Evolutionary conservation across 2,797 vertebrate species (phyloP).

Genomic region (Lutjanus argentimaculatus): DNA sequence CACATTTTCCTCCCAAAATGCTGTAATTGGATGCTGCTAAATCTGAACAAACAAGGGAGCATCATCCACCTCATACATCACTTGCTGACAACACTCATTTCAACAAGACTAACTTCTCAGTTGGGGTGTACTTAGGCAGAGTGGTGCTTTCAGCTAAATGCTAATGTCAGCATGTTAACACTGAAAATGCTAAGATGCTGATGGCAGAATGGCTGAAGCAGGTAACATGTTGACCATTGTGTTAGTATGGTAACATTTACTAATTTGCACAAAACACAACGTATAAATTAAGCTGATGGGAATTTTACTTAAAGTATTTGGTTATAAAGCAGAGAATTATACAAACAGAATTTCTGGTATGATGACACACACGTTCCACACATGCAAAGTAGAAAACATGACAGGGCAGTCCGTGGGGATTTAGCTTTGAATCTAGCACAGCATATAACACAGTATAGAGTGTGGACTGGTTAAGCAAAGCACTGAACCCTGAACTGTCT

Average conservation of each 20-base stretch:
- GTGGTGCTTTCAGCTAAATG: background rate
- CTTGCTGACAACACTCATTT: background rate
- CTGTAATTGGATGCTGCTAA: slow-evolving; percentile 18
- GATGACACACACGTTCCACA: background rate
- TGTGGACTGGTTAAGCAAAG: too few species aligned
- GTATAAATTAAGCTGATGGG: background rate
- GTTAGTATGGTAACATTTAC: background rate
- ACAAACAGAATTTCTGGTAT: background rate
- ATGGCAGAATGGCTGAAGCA: background rate
- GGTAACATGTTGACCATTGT: background rate
- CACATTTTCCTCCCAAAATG: slow-evolving; percentile 21
- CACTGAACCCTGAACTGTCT: too few species aligned
- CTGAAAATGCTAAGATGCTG: background rate
- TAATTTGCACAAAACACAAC: background rate
- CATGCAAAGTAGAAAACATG: background rate
- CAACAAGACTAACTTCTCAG: background rate
- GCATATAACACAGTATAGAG: too few species aligned
- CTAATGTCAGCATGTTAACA: background rate
- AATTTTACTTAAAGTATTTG: background rate
- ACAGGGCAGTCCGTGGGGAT: background rate
- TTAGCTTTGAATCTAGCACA: too few species aligned
- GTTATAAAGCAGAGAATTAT: background rate
- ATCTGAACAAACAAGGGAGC: slow-evolving; percentile 23
- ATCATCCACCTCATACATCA: background rate
- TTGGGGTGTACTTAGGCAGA: background rate